Evolutionary conservation across 1,140 invertebrate species (phyloP), one percentile per base, ranked within the genome.

Genomic region (Drosophila pandora): DNA sequence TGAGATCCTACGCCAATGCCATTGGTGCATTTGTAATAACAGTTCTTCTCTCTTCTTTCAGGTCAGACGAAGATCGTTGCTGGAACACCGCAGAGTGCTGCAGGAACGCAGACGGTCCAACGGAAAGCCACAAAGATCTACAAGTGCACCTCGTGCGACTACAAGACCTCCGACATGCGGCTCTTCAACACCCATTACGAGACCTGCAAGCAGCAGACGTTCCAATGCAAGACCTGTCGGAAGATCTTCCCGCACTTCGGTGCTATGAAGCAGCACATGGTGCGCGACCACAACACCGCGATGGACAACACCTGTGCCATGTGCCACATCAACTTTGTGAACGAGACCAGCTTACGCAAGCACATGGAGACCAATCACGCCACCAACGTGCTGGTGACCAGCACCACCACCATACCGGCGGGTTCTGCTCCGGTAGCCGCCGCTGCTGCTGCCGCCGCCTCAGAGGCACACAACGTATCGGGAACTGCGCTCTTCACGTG

Each of bases 91-190:
- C 81, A 80, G 34, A 53, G 65, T 32, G 49, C 37, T 6, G 64
- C 67, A 6, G 83, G 83, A 37, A 89, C 84, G 25, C 87, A 91
- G 76, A 90, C 78, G 8, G 82, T 83, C 2, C 90, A 91, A 34
- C 75, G 85, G 5, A 90, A 87, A 65, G 87, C 90, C 32, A 90
- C 89, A 28, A 92, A 90, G 57, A 91, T 92, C 4, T 92, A 92
- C 53, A 92, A 92, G 75, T 92, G 91, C 69, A 84, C 91, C 5
- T 91, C 91, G 12, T 92, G 91, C 73, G 91, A 92, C 25, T 92
- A 91, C 53, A 92, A 92, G 65, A 92, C 91, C 48, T 90, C 89
- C 2, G 91, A 92, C 67, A 91, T 92, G 83, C 81, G 90, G 45
- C 56, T 91, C 8, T 92, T 92, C 47, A 91, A 92, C 34, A 89